Evolutionary conservation across 2,888 invertebrate genomes (phyloP), one percentile per base, ranked within the genome.

Genomic region (Chrysolina oricalcia): DNA sequence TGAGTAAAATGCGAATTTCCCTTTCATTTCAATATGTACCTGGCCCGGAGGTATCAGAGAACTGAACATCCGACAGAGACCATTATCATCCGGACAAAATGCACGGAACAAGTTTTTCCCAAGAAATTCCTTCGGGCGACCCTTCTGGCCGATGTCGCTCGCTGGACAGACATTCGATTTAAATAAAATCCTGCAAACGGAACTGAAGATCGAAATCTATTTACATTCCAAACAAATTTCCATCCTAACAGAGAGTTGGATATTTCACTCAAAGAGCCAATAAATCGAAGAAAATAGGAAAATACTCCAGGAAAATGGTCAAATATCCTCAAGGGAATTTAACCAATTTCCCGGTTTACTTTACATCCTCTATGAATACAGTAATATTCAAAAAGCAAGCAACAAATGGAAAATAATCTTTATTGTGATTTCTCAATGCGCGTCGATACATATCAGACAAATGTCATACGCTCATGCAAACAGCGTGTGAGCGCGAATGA

Each of bases 161-260:
- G 23, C 21, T 56, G 56, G 56, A 23, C 56, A 56, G 56, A 13
- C 56, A 56, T 56, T 56, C 56, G 23, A 56, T 56, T 23, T 13
- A 11, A 56, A 56, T 56, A 23, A 56, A 56, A 56, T 23, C 56
- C 56, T 56, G 17, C 15, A 56, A 23, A 21, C 19, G 56, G 23
- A 56, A 56, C 56, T 56, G 21, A 13, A 23, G 23, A 56, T 56
- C 13, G 56, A 65, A 74, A 74, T 74, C 70, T 74, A 74, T 74
- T 74, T 74, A 74, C 70, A 70, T 70, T 53, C 48, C 17, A 40
- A 66, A 74, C 70, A 70, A 74, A 74, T 62, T 67, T 64, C 19
- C 46, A 46, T 56, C 19, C 23, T 23, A 56, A 8, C 56, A 23
- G 56, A 23, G 5, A 56, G 15, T 19, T 56, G 13, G 23, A 56